These are phyloP conservation scores for Serinus canaria DNA, from an alignment of 2,113 vertebrate genomes.

Conservation along the genomic window DNA sequence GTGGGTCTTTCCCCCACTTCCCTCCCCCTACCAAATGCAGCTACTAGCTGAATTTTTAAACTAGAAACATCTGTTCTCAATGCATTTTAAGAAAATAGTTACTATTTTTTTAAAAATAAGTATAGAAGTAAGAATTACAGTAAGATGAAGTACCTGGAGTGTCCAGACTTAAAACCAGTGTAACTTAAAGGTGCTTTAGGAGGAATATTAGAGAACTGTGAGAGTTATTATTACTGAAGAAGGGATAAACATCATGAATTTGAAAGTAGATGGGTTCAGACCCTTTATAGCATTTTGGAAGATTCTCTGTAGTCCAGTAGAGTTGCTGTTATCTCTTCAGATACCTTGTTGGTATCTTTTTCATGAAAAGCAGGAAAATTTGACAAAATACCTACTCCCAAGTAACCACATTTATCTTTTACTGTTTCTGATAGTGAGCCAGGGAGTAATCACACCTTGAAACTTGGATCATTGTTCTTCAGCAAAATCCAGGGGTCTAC, in stretches of 20 bases:
- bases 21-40: fast-evolving
- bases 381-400: not conserved
- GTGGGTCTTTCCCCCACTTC: not conserved
- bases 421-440: not conserved
- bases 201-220: not conserved
- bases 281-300: not conserved
- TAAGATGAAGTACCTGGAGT: not conserved
- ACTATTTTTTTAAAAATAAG: not conserved
- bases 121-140: not conserved
- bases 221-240: not conserved
- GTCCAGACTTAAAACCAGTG: not conserved
- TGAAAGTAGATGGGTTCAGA: not conserved
- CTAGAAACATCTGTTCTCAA: not conserved
- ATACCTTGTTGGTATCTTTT: not conserved
- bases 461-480: not conserved
- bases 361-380: not conserved
- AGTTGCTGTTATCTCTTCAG: not conserved
- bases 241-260: not conserved
- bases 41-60: not conserved
- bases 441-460: not conserved
- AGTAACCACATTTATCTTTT: not conserved
- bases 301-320: not conserved
- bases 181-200: not conserved
- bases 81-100: not conserved
- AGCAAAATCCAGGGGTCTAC: not conserved